Evolutionary conservation across 2,113 vertebrate species (phyloP).

Genomic region (human (Homo sapiens)): GRCh38 chr6:131045501-131046000

Average conservation of each 20-base stretch:
- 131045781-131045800: slow-evolving; percentile 3
- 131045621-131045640: background rate
- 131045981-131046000: too few species aligned
- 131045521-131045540: background rate
- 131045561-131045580: background rate
- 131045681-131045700: background rate
- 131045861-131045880: background rate
- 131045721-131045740: background rate
- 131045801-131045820: background rate
- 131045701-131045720: background rate
- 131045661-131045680: background rate
- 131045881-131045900: background rate
- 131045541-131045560: background rate
- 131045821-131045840: slow-evolving; percentile 29
- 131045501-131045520: background rate
- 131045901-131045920: slow-evolving; percentile 46
- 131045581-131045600: background rate
- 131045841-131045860: background rate
- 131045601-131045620: background rate
- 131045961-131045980: too few species aligned
- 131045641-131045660: slow-evolving; percentile 1
- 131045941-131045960: background rate
- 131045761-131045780: background rate
- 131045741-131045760: background rate
- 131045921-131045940: slow-evolving; percentile 2